Evolutionary conservation across 2,888 invertebrate species (phyloP), one percentile per base, ranked within the genome.

Genomic region (Nowickia ferox): DNA sequence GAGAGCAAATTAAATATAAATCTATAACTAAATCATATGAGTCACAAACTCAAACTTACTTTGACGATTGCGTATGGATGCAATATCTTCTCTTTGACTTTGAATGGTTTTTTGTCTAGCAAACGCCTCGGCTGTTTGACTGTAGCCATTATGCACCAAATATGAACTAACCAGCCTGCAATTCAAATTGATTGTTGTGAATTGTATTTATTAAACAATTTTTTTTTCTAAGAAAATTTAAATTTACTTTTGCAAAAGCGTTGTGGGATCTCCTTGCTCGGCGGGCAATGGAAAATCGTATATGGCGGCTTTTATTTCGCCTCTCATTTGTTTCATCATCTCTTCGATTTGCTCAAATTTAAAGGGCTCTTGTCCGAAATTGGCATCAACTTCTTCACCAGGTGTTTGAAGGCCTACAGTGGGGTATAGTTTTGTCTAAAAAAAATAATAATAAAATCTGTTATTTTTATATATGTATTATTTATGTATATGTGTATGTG

Each of bases 371-470:
- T 98, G 98, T 0, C 99, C 99, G 93, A 99, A 99, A 94, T 99
- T 99, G 2, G 98, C 98, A 93, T 99, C 98, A 75, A 99, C 97
- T 87, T 98, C 97, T 94, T 99, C 99, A 68, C 99, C 99, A 10
- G 99, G 98, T 53, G 99, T 99, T 94, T 99, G 99, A 83, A 99
- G 95, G 1, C 99, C 99, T 87, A 99, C 99, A 17, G 99, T 99
- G 30, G 99, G 99, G 94, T 98, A 99, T 84, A 99, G 94, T 94
- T 98, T 97, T 84, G 97, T 95, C 98, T 98, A 94, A 13, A 88
- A 51, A 40, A 81, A 11, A 63, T 22, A 40, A 48, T 30, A n/a
- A 61, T 22, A n/a, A 38, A 30, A 30, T 30, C 6, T 30, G 1
- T 30, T 1, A 30, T 30, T 30, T 30, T 30, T 6, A 30, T 30